Evolutionary conservation across 2,888 invertebrate species (phyloP).

Genomic region (Dolomedes plantarius): DNA sequence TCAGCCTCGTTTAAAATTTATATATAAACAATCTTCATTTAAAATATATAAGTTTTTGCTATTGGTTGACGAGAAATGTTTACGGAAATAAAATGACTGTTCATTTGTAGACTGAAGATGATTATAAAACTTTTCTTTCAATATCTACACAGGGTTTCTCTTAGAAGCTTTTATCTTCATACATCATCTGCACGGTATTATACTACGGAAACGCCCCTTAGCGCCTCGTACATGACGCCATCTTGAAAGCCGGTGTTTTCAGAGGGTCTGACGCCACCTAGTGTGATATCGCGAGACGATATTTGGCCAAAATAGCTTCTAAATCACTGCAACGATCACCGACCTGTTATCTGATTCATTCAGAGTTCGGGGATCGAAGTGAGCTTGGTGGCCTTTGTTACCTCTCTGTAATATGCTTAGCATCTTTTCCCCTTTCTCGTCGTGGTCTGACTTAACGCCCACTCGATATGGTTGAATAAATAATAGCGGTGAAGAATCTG

Average conservation of each 20-base stretch:
- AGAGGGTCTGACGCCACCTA: slow-evolving; percentile 49
- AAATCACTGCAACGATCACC: slow-evolving; percentile 53
- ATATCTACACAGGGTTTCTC: slow-evolving; percentile 39
- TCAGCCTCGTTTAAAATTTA: too few species aligned
- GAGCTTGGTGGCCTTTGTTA: slow-evolving; percentile 49
- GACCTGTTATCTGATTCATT: slow-evolving; percentile 59
- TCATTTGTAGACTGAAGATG: slow-evolving; percentile 3
- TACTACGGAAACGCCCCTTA: slow-evolving; percentile 47
- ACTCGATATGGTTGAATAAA: slow-evolving; percentile 55
- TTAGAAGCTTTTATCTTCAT: slow-evolving; percentile 28
- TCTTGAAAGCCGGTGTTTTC: slow-evolving; percentile 32
- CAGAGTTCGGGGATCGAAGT: slow-evolving; percentile 39
- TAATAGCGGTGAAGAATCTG: slow-evolving; percentile 33
- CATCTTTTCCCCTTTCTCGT: slow-evolving; percentile 26
- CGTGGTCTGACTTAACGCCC: slow-evolving; percentile 43
- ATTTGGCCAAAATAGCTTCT: slow-evolving; percentile 39
- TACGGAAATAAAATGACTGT: slow-evolving; percentile 41
- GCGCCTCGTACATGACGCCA: slow-evolving; percentile 54
- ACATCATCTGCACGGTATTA: slow-evolving; percentile 56
- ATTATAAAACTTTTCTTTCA: slow-evolving; percentile 47
- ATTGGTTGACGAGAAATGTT: slow-evolving; percentile 37
- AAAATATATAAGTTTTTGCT: too few species aligned
- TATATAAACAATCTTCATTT: too few species aligned
- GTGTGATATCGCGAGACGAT: slow-evolving; percentile 49
- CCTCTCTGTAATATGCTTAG: slow-evolving; percentile 49